phyloP scores from a whole-genome alignment of 2,888 invertebrate species.

The Slavum lentiscoides region DNA sequence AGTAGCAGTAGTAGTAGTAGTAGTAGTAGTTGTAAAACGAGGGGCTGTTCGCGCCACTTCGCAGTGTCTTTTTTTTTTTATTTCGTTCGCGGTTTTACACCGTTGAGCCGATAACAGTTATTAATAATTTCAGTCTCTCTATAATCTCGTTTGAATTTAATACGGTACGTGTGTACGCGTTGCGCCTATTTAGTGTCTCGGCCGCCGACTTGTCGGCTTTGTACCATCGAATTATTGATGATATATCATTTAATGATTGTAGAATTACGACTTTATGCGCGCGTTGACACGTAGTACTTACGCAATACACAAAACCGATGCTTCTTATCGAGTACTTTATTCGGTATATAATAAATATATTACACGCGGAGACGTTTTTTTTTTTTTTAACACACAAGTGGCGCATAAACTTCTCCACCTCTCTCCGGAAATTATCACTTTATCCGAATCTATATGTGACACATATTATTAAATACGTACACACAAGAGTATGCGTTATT shows the following conservation, averaged over 20 bases:
- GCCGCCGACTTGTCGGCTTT: constrained; percentile 42
- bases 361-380: neutral
- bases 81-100: neutral
- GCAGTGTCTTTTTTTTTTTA: neutral
- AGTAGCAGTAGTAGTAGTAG: neutral
- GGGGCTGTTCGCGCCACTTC: constrained; percentile 1
- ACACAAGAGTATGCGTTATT: constrained; percentile 8
- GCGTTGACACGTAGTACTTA: constrained; percentile 39
- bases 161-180: neutral
- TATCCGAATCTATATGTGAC: constrained; percentile 21
- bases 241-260: neutral
- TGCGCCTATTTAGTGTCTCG: too few species aligned
- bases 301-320: constrained; percentile 25
- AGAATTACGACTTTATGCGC: too few species aligned
- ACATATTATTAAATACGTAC: neutral
- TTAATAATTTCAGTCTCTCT: neutral
- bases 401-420: constrained; percentile 25
- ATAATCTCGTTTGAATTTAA: constrained; percentile 34
- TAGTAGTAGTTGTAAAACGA: constrained; percentile 19
- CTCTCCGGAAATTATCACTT: constrained; percentile 51
- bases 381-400: constrained; percentile 14
- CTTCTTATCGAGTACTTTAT: constrained; percentile 35
- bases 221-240: constrained; percentile 36
- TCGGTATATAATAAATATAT: constrained; percentile 7
- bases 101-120: constrained; percentile 6